Percentiles rank a stretch among this genome's conserved stretches.
phyloP scores from a whole-genome alignment of 2,888 invertebrate genomes.

The Helobdella robusta region DNA sequence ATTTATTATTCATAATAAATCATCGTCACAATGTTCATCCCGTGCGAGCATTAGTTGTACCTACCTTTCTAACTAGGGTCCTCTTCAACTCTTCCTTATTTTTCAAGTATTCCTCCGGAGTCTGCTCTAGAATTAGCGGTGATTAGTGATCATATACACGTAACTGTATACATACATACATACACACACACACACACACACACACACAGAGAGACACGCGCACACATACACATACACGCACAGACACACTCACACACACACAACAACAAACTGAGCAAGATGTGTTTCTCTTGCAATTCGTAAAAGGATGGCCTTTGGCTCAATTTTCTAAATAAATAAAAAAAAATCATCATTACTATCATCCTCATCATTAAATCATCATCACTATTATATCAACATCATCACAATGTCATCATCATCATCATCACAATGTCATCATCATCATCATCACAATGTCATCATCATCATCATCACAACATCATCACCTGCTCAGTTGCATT shows the following conservation, averaged over 20 bases:
- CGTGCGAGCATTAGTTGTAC: too few relatives aligned
- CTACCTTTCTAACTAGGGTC: slow-evolving; percentile 76
- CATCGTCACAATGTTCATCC: not conserved
- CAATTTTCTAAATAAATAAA: slow-evolving; percentile 16
- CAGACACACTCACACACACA: not conserved
- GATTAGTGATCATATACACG: not conserved
- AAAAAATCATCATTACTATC: not conserved
- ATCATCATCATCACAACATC: too few relatives aligned
- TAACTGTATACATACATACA: not conserved
- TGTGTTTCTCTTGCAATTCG: slow-evolving; percentile 20
- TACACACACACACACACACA: not conserved
- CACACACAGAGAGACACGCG: not conserved
- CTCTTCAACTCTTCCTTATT: slow-evolving; percentile 87
- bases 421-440: not conserved
- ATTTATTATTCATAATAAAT: too few relatives aligned
- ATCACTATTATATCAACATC: too few relatives aligned
- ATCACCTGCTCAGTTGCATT: slow-evolving; percentile 12
- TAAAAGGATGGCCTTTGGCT: slow-evolving; percentile 22
- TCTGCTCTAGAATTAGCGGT: not conserved
- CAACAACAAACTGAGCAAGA: slow-evolving; percentile 1
- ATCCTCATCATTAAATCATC: not conserved
- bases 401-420: not conserved
- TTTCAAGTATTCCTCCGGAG: slow-evolving; percentile 77
- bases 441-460: not conserved
- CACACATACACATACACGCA: not conserved